Percentiles rank a stretch among this genome's conserved stretches.
phyloP scores from a whole-genome alignment of 2,797 vertebrate species.

The Anguilla megastoma region DNA sequence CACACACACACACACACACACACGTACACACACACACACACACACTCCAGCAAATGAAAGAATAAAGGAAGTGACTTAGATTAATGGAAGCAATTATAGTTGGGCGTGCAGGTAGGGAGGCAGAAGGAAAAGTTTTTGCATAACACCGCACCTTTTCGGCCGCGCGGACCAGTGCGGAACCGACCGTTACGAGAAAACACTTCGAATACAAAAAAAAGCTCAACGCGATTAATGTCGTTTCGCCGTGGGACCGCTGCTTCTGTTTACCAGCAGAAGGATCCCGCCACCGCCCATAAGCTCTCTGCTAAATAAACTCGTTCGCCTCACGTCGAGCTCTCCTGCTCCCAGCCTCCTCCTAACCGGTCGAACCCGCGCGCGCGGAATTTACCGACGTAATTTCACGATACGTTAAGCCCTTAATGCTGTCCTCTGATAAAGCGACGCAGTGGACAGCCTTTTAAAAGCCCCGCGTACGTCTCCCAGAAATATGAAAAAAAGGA shows the following conservation, averaged over 20 bases:
- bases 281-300: neutral
- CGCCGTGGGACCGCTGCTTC: too few species aligned
- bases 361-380: neutral
- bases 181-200: neutral
- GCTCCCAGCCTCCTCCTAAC: neutral
- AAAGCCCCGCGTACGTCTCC: neutral
- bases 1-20: neutral
- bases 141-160: neutral
- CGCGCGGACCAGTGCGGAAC: neutral
- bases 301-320: neutral
- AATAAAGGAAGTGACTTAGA: slow-evolving; percentile 58
- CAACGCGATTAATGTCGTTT: neutral
- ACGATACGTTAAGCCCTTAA: slow-evolving; percentile 8
- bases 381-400: neutral
- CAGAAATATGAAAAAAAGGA: neutral
- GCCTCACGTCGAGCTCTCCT: neutral
- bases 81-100: slow-evolving; percentile 68
- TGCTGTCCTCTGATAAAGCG: slow-evolving; percentile 11
- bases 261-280: neutral
- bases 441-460: neutral
- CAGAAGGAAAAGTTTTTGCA: neutral
- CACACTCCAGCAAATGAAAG: slow-evolving; percentile 47
- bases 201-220: neutral
- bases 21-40: slow-evolving; percentile 32
- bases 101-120: slow-evolving; percentile 58